Evolutionary conservation across 2,888 invertebrate species (phyloP).

Genomic region (Archips xylosteana): DNA sequence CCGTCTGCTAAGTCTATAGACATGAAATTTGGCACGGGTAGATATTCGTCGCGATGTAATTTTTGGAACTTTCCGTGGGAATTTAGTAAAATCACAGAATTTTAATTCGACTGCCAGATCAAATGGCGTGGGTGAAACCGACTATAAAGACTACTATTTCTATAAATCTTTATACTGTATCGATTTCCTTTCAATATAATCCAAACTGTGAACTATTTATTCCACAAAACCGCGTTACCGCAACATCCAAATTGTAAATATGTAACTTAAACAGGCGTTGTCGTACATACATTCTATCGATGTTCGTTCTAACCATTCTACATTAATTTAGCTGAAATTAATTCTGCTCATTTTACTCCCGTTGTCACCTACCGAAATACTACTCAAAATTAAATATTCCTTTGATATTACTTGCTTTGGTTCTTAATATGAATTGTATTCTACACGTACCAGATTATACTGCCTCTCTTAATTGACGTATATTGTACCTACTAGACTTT

Average conservation of each 20-base stretch:
- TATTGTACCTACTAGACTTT: no score
- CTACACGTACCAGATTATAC: neutral
- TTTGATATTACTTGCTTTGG: neutral
- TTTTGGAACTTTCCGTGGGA: no score
- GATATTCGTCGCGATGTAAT: no score
- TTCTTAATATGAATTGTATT: neutral
- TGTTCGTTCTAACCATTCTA: neutral
- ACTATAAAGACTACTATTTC: no score
- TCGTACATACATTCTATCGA: slow-evolving; percentile 6
- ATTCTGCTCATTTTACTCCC: neutral
- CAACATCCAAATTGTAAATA: slow-evolving; percentile 19
- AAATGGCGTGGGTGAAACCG: no score
- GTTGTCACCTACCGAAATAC: neutral
- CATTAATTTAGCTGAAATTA: slow-evolving; percentile 16
- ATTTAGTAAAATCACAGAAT: no score
- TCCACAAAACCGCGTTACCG: slow-evolving; percentile 12
- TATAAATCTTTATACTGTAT: neutral
- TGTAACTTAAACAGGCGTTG: slow-evolving; percentile 9
- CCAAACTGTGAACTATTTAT: slow-evolving; percentile 7
- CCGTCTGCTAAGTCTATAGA: no score
- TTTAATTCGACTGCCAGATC: no score
- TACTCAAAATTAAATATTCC: neutral
- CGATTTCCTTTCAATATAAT: neutral
- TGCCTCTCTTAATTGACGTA: no score
- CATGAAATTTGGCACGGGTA: no score